A percentile compares a stretch with the other conserved stretches of the same genome.
These are phyloP conservation scores for Drosophila fulvimacula DNA, from an alignment of 2,888 invertebrate species.

Conservation along the genomic window DNA sequence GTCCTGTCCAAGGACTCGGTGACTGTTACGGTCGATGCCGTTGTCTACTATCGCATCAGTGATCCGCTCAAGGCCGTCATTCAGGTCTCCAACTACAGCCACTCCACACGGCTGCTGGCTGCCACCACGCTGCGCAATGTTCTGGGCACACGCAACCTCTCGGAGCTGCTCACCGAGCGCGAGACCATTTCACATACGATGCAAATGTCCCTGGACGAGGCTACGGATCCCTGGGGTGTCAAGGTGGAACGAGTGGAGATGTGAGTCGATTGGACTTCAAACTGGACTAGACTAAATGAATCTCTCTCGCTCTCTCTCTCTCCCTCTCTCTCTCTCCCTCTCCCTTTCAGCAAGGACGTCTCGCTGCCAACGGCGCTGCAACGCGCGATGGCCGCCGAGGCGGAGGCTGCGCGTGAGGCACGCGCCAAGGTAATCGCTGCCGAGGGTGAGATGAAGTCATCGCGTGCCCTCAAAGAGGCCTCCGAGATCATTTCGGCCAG, in stretches of 20 bases:
- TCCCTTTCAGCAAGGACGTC: constrained; percentile 89
- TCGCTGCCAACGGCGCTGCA: constrained; percentile 91
- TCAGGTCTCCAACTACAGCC: constrained; percentile 91
- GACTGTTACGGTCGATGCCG: constrained; percentile 97
- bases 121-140: constrained; percentile 95
- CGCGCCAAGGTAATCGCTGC: constrained; percentile 88
- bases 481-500: constrained; percentile 92
- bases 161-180: constrained; percentile 95
- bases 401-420: constrained; percentile 92
- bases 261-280: constrained; percentile 86
- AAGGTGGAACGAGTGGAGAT: constrained; percentile 98
- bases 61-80: constrained; percentile 92
- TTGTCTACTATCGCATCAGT: constrained; percentile 93
- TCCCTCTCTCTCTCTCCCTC: not conserved
- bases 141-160: constrained; percentile 95
- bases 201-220: constrained; percentile 90
- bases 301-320: not conserved
- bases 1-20: constrained; percentile 97
- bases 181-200: constrained; percentile 96
- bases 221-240: constrained; percentile 95
- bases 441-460: constrained; percentile 93
- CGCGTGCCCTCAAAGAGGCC: constrained; percentile 92
- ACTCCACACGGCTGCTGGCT: constrained; percentile 92
- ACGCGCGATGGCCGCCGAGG: constrained; percentile 93
- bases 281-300: not conserved